Base-by-base conservation (phyloP, 1,140 invertebrate genomes). In the Monomorium pharaonis region DNA sequence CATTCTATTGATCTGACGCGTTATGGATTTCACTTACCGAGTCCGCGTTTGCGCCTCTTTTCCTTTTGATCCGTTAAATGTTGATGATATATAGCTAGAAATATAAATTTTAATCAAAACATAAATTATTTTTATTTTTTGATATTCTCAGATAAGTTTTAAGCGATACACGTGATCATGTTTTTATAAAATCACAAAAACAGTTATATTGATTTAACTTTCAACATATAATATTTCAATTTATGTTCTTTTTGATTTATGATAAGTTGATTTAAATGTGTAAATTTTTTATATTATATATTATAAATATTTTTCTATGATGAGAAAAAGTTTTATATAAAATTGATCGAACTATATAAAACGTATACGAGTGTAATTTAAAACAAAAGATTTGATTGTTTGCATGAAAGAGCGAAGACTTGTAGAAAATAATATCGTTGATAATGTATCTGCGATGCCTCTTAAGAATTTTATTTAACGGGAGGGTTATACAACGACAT, bases 381-480 rank as follows among this genome's bases (percentile, higher is more conserved):
- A 76, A 76, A 16, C 21, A 44, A 14, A 60, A 37, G 24, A 56
- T 67, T 24, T 27, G n/a, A 60, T 75, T 33, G 42, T 33, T 44
- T 5, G 24, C 69, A 18, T 16, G 6, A 3, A 12, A 62, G 65
- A 81, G 44, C n/a, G 14, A 2, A 4, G 12, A 16, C 7, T n/a
- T 21, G 12, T 16, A 33, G 37, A 56, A 70, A 89, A 89, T 62
- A 89, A 83, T 89, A 80, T 89, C 60, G 60, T 83, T 78, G 84
- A 63, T 54, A 89, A 89, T 70, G 75, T 76, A 88, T 74, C 54
- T 63, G 47, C 54, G 70, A 49, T 65, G 56, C 76, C 84, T 86
- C 63, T 83, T 81, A 77, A 85, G 88, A 89, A 89, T 89, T 86
- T 89, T 89, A 89, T 85, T 89, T 89, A 89, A 89, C 88, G 12